Conservation (phyloP, 2,113 vertebrate genomes). For the Cynocephalus volans region DNA sequence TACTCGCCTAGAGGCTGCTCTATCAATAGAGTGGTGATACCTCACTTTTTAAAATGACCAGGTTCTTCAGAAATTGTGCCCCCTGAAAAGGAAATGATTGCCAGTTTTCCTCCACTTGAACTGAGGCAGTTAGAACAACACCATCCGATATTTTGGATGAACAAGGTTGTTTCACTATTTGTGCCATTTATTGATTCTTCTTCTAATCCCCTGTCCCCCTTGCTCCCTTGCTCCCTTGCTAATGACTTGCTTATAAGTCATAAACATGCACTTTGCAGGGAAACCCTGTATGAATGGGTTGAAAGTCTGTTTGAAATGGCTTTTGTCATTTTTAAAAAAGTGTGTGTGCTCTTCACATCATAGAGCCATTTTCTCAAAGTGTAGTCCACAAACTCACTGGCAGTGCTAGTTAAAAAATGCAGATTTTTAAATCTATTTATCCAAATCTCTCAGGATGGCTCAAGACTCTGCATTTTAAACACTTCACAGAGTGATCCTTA, state of each 20-base stretch:
- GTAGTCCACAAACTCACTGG: not conserved
- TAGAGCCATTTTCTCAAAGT: not conserved
- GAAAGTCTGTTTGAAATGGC: slow-evolving; percentile 53
- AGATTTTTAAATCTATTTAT: not conserved
- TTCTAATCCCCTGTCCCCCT: not conserved
- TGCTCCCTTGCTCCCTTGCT: slow-evolving; percentile 45
- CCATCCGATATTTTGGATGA: not conserved
- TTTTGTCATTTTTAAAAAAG: slow-evolving; percentile 63
- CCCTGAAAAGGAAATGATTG: not conserved
- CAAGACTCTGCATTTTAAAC: not conserved
- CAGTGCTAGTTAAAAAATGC: not conserved
- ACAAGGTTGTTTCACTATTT: not conserved
- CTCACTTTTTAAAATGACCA: slow-evolving; percentile 6
- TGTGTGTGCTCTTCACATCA: not conserved
- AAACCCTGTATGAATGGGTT: not conserved
- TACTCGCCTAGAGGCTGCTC: not conserved
- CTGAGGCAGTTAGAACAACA: not conserved
- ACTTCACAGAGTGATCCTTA: not conserved
- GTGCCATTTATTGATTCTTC: slow-evolving; percentile 66
- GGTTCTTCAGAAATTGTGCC: slow-evolving; percentile 7
- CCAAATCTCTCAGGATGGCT: not conserved
- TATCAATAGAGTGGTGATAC: not conserved
- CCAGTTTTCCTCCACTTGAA: slow-evolving; percentile 3
- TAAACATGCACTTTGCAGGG: slow-evolving; percentile 69
- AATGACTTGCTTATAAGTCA: slow-evolving; percentile 72